Conservation (phyloP, 1,140 invertebrate genomes). For the Pogonognathellus flavescens region DNA sequence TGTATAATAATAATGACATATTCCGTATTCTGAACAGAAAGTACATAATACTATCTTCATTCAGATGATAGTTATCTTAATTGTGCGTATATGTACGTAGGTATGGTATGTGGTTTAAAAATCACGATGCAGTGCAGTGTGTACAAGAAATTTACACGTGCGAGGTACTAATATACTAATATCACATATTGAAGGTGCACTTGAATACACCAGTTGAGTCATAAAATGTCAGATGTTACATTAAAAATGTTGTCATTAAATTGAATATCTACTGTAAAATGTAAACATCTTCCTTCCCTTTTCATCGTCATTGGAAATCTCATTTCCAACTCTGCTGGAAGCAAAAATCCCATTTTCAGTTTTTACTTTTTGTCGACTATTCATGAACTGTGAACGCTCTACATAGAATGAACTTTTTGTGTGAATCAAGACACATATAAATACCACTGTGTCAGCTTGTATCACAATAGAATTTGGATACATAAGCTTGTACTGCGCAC, state of each 20-base stretch:
- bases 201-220: not conserved
- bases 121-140: no score
- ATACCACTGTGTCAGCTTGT: not conserved
- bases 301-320: constrained; percentile 1
- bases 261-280: not conserved
- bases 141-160: no score
- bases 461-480: not conserved
- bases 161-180: no score
- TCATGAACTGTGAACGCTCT: constrained; percentile 14
- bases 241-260: not conserved
- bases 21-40: no score
- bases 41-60: no score
- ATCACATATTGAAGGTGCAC: no score
- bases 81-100: no score
- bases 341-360: constrained; percentile 18
- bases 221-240: not conserved
- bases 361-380: constrained; percentile 17
- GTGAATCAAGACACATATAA: constrained; percentile 20
- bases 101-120: no score
- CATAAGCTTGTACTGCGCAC: not conserved
- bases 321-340: constrained; percentile 35
- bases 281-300: constrained; percentile 31
- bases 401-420: not conserved
- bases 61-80: no score
- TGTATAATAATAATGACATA: no score